Conservation (phyloP, 2,797 vertebrate genomes). For the Iguana delicatissima region DNA sequence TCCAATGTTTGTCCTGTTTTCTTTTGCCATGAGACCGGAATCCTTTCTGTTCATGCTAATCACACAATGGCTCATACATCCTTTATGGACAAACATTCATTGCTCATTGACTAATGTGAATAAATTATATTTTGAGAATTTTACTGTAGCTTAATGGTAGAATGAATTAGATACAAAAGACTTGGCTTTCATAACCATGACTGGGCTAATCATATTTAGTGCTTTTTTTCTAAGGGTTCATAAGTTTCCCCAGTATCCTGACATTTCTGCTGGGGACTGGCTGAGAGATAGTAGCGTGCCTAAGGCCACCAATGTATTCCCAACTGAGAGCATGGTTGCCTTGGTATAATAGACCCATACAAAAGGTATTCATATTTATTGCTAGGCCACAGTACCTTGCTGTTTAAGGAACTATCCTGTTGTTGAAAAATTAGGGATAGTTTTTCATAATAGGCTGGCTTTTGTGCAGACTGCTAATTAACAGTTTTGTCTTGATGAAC, state of each 20-base stretch:
- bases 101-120: neutral
- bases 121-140: neutral
- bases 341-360: rapidly evolving
- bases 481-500: slow-evolving; percentile 17
- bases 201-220: neutral
- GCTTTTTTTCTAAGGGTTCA: neutral
- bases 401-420: neutral
- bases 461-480: neutral
- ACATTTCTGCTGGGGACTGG: neutral
- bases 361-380: neutral
- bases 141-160: neutral
- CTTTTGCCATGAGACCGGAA: neutral
- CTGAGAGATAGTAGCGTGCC: neutral
- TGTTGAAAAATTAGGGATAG: slow-evolving; percentile 16
- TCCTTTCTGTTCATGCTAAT: neutral
- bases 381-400: slow-evolving; percentile 3
- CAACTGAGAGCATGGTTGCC: neutral
- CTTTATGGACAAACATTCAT: neutral
- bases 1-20: neutral
- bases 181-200: slow-evolving; percentile 23
- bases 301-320: neutral
- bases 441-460: slow-evolving; percentile 22
- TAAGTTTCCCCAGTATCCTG: neutral
- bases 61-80: neutral
- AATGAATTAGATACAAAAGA: slow-evolving; percentile 28